Base-by-base conservation (phyloP, 2,888 invertebrate species). In the Sipha maydis region DNA sequence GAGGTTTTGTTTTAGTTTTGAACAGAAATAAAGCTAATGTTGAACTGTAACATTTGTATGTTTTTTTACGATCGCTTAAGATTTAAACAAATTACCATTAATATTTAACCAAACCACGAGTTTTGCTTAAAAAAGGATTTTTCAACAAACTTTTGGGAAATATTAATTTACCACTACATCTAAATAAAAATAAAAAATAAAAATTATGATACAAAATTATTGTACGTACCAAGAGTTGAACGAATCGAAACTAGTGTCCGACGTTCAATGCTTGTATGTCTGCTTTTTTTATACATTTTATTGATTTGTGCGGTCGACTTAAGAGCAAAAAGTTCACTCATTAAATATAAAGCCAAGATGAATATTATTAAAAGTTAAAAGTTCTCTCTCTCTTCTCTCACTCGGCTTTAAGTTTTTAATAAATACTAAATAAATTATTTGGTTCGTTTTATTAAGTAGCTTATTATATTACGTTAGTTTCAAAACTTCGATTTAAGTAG, bases 361-460 rank as follows among this genome's bases (percentile, higher is more conserved):
- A 84, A 84, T 80, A 80, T 41, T 14, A 82, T 76, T 38, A 84
- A 76, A 83, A 84, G 75, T 84, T 76, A 75, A 76, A 61, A 84
- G 54, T n/a, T 34, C n/a, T 1, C 0, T 34, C 2, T 56, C 31
- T 56, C 21, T 21, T 19, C 5, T 25, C 9, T 56, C 14, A 34
- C 14, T 48, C 8, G n/a, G 14, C 11, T 41, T n/a, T 3, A 31
- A 4, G 31, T 54, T 28, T 61, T 71, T 54, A 71, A 71, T 34
- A 76, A 61, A 84, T 21, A 21, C 61, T 76, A 84, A 67, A 84
- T 84, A 61, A 75, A 84, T 84, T 28, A 41, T 76, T 84, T 84
- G 5, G 41, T 84, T 41, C 38, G n/a, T 61, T 56, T 7, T 61
- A 25, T 61, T 75, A 83, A 75, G 75, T 38, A 61, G 75, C 56